Conservation (phyloP, 2,113 vertebrate genomes). For the Labeo rohita region DNA sequence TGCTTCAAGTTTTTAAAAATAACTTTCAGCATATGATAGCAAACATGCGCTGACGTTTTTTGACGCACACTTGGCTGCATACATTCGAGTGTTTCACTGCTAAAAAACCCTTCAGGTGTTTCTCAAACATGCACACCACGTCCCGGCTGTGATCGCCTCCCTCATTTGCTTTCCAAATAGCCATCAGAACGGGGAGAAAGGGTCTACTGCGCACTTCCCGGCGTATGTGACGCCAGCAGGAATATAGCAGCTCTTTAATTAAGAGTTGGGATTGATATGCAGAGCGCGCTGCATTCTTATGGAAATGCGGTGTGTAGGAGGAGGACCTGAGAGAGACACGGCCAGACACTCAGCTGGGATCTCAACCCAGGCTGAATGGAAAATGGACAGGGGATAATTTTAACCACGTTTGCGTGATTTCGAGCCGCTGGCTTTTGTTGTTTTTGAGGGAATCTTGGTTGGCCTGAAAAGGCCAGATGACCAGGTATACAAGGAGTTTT, state of each 20-base stretch:
- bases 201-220: slow-evolving; percentile 62
- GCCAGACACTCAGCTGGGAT: background rate
- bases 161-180: slow-evolving; percentile 81
- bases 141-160: slow-evolving; percentile 65
- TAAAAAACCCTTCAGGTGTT: background rate
- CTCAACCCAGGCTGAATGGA: background rate
- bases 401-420: slow-evolving; percentile 8
- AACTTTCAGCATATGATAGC: background rate
- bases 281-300: slow-evolving; percentile 78
- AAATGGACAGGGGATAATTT: slow-evolving; percentile 8
- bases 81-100: slow-evolving; percentile 65
- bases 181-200: slow-evolving; percentile 57
- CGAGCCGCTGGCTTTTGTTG: background rate
- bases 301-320: slow-evolving; percentile 71
- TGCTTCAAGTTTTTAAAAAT: background rate
- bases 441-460: background rate
- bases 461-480: slow-evolving; percentile 1
- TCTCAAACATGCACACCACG: slow-evolving; percentile 69
- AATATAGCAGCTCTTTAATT: slow-evolving; percentile 84
- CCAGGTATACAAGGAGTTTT: slow-evolving; percentile 39
- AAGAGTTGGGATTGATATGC: slow-evolving; percentile 81
- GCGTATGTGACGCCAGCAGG: slow-evolving; percentile 64
- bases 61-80: background rate
- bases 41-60: background rate
- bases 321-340: slow-evolving; percentile 50